These are phyloP conservation scores for Epizoanthus fatuus DNA, from an alignment of 92 coral and sea anemone species.

Conservation along the genomic window DNA sequence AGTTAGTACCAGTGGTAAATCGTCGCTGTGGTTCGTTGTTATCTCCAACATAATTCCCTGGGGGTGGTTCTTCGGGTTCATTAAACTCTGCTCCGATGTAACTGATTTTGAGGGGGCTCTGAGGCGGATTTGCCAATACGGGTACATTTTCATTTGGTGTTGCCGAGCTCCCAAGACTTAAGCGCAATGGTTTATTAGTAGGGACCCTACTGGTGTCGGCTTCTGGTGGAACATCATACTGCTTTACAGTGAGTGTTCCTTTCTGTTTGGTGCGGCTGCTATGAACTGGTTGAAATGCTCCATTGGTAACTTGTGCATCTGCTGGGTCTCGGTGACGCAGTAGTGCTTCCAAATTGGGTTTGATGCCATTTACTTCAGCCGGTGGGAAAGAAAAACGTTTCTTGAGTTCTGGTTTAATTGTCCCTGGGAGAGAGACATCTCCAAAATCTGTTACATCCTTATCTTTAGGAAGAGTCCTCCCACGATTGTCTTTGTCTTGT, in stretches of 20 bases:
- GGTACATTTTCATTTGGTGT: neutral
- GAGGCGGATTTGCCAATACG: neutral
- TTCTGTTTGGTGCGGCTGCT: neutral
- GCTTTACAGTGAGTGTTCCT: constrained; percentile 16
- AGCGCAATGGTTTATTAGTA: neutral
- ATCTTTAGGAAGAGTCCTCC: neutral
- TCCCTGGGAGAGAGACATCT: neutral
- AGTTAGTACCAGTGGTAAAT: neutral
- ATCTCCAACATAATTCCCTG: neutral
- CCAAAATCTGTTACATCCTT: neutral
- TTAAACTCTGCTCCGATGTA: constrained; percentile 9
- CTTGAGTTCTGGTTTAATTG: neutral
- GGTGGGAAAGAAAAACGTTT: neutral
- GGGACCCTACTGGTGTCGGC: neutral
- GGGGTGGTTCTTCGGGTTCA: neutral
- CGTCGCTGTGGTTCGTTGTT: neutral
- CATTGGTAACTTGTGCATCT: neutral
- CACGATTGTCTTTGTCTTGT: neutral
- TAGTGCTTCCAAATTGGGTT: neutral
- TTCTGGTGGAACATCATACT: constrained; percentile 30
- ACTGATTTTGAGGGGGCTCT: constrained; percentile 21
- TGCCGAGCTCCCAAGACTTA: neutral
- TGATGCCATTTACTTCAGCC: constrained; percentile 10
- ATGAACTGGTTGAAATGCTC: constrained; percentile 5
- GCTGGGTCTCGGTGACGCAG: neutral